These are phyloP conservation scores for Drosophila pruinosa DNA, from an alignment of 1,140 invertebrate species.

Conservation along the genomic window DNA sequence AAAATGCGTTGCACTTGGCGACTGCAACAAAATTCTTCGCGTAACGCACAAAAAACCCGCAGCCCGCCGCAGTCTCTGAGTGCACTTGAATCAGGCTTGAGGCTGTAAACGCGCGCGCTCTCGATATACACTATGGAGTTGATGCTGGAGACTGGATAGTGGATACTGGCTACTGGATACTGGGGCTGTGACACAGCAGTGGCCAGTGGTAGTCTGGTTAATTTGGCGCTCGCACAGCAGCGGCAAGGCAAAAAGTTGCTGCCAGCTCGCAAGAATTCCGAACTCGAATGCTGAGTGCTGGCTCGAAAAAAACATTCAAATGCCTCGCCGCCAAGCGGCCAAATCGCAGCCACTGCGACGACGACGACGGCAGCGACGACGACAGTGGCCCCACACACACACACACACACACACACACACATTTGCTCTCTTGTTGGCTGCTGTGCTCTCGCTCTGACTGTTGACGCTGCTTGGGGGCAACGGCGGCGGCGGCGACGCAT, in stretches of 20 bases:
- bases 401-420: slow-evolving; percentile 3
- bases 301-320: slow-evolving; percentile 82
- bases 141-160: not conserved
- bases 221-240: slow-evolving; percentile 57
- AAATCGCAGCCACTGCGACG: slow-evolving; percentile 69
- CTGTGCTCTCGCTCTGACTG: slow-evolving; percentile 51
- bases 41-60: slow-evolving; percentile 47
- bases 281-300: slow-evolving; percentile 80
- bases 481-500: slow-evolving; percentile 54
- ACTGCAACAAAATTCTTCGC: slow-evolving; percentile 68
- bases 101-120: slow-evolving; percentile 30
- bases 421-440: slow-evolving; percentile 33
- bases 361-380: slow-evolving; percentile 31
- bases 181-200: not conserved
- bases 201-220: slow-evolving; percentile 35
- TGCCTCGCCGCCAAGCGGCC: slow-evolving; percentile 70
- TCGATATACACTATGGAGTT: slow-evolving; percentile 11
- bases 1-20: slow-evolving; percentile 79
- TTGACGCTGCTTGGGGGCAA: slow-evolving; percentile 5
- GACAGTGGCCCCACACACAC: slow-evolving; percentile 17
- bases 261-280: slow-evolving; percentile 82
- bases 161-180: not conserved
- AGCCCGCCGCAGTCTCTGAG: not conserved
- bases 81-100: slow-evolving; percentile 13
- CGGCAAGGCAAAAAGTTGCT: slow-evolving; percentile 71